Evolutionary conservation across 2,888 invertebrate genomes (phyloP).

Genomic region (Calameuta pallipes): DNA sequence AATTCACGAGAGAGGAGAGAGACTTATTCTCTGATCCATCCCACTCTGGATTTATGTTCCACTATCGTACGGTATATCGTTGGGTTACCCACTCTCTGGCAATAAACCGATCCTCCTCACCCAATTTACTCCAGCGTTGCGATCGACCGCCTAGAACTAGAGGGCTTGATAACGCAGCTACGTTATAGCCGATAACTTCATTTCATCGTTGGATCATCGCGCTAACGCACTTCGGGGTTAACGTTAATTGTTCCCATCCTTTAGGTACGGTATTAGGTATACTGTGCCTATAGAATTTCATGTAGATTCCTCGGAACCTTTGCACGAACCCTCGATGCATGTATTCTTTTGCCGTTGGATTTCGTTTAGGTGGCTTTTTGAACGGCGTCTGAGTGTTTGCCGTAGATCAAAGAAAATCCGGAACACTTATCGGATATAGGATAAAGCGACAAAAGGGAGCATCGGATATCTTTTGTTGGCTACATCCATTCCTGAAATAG

Average conservation of each 20-base stretch:
- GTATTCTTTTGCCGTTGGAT: not conserved
- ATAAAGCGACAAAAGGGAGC: not conserved
- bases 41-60: constrained; percentile 2
- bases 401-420: not conserved
- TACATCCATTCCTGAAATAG: not conserved
- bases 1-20: not conserved
- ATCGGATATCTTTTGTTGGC: not conserved
- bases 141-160: constrained; percentile 26
- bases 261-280: not conserved
- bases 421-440: not conserved
- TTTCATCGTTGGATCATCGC: constrained; percentile 28
- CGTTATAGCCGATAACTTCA: constrained; percentile 52
- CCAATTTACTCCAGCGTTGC: constrained; percentile 47
- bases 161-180: not conserved
- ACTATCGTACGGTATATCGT: not conserved
- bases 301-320: not conserved
- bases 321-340: not conserved
- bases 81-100: constrained; percentile 19
- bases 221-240: not conserved
- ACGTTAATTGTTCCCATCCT: not conserved
- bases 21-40: constrained; percentile 13
- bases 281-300: not conserved
- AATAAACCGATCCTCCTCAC: constrained; percentile 46
- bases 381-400: not conserved
- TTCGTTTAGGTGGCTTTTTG: not conserved